Evolutionary conservation across 2,113 vertebrate species (phyloP).

Genomic region (Trichechus manatus): DNA sequence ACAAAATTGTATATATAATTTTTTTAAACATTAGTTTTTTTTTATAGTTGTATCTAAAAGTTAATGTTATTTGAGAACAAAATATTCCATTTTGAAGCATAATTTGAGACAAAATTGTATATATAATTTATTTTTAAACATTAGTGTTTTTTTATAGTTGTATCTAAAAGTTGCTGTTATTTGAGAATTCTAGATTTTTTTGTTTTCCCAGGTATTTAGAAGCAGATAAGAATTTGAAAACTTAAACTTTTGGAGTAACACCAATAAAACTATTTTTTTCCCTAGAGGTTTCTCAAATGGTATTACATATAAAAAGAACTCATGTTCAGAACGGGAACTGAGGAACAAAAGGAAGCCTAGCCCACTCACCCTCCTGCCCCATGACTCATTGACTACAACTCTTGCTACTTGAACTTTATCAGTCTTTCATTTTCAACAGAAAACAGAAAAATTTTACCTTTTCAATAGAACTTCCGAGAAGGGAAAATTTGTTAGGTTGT

Average conservation of each 20-base stretch:
- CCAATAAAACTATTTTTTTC: neutral
- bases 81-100: neutral
- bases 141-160: neutral
- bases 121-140: neutral
- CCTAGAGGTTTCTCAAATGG: neutral
- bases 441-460: neutral
- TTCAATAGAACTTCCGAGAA: neutral
- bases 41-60: neutral
- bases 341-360: neutral
- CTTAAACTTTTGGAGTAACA: neutral
- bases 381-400: neutral
- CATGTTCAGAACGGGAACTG: neutral
- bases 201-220: neutral
- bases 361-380: too few species aligned
- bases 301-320: neutral
- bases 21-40: neutral
- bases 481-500: neutral
- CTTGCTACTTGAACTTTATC: neutral
- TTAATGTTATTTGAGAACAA: neutral
- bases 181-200: neutral
- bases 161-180: neutral
- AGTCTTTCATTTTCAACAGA: neutral
- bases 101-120: neutral
- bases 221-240: neutral
- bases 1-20: neutral